Evolutionary conservation across 2,888 invertebrate species (phyloP).

Genomic region (Sturmia bella): DNA sequence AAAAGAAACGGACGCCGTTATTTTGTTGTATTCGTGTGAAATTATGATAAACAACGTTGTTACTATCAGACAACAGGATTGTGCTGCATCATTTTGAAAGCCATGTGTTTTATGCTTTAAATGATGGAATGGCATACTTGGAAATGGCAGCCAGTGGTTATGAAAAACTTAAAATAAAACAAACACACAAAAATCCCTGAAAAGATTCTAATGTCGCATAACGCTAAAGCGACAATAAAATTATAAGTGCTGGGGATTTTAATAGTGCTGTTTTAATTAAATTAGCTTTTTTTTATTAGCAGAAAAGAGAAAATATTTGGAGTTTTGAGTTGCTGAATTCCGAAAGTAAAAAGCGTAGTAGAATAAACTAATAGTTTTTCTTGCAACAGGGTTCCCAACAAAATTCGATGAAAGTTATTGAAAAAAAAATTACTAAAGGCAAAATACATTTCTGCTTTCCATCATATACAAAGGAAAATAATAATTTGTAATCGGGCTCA

Average conservation of each 20-base stretch:
- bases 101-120: conserved; percentile 60
- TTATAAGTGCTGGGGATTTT: conserved; percentile 66
- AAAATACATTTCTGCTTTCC: no score
- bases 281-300: conserved; percentile 70
- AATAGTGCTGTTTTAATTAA: conserved; percentile 68
- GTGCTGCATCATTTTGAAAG: conserved; percentile 37
- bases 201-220: conserved; percentile 22
- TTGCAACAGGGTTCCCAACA: no score
- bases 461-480: no score
- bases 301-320: neutral
- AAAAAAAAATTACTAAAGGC: no score
- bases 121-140: conserved; percentile 12
- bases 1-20: conserved; percentile 54
- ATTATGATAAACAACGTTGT: conserved; percentile 71
- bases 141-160: conserved; percentile 34
- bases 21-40: conserved; percentile 71
- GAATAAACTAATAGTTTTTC: no score
- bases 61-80: conserved; percentile 43
- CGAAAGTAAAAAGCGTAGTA: no score
- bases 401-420: no score
- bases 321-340: no score
- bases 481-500: no score
- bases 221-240: conserved; percentile 58
- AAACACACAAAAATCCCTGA: conserved; percentile 25
- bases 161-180: conserved; percentile 33